These are phyloP conservation scores for Peucedramus taeniatus DNA, from an alignment of 2,113 vertebrate species.

Conservation along the genomic window DNA sequence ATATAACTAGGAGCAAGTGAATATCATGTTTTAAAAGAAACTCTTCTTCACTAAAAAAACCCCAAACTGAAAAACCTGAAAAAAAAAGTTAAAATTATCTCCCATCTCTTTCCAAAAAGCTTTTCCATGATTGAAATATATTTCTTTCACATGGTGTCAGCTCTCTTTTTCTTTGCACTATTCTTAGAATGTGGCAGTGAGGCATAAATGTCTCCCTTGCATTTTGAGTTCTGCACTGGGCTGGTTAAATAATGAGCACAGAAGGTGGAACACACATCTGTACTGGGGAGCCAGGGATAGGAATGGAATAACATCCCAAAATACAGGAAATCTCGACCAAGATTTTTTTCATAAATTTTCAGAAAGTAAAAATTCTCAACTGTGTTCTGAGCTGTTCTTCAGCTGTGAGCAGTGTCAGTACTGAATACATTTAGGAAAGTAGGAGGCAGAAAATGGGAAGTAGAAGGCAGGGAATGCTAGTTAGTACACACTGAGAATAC, in stretches of 20 bases:
- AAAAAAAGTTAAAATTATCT: background rate
- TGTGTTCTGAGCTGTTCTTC: background rate
- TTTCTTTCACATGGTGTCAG: background rate
- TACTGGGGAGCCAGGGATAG: background rate
- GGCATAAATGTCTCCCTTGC: background rate
- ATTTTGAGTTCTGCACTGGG: background rate
- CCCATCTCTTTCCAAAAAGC: background rate
- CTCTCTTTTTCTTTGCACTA: background rate
- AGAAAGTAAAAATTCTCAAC: background rate
- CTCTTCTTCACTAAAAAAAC: background rate
- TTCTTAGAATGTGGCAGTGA: background rate
- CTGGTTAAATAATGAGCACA: background rate
- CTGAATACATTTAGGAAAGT: background rate
- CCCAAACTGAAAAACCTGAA: background rate
- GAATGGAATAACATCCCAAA: background rate
- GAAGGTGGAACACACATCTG: background rate
- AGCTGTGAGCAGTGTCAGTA: background rate
- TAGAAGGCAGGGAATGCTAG: background rate
- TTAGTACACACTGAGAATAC: background rate
- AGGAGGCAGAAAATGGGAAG: background rate
- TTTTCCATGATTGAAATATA: background rate
- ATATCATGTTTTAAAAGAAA: background rate
- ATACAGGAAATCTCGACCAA: background rate
- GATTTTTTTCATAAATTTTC: background rate
- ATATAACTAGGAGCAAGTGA: background rate